Evolutionary conservation across 1,140 invertebrate species (phyloP), one percentile per base, ranked within the genome.

Genomic region (Dolichoris vasculosae): DNA sequence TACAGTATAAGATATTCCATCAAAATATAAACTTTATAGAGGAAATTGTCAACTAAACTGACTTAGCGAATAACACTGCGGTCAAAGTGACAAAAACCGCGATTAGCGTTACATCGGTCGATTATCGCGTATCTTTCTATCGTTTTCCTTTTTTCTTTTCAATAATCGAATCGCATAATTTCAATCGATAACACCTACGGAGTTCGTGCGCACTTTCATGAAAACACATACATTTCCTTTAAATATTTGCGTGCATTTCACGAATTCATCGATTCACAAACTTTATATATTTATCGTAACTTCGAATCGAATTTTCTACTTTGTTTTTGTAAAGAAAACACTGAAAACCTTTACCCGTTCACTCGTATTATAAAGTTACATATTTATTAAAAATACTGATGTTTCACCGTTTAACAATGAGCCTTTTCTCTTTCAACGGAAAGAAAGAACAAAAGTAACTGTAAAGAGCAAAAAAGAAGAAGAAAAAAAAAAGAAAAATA

Each of bases 11-110:
- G 79, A 80, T 73, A 81, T 64, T 75, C 35, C 59, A 85, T 76
- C 23, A 85, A 85, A 76, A 85, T 82, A 77, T 85, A 76, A 64
- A 85, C 43, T 76, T 85, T 76, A 82, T 23, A 75, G 71, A 82
- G 32, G 51, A 76, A 48, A 85, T 30, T 67, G 71, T 82, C 40
- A 80, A 85, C 69, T 85, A 82, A 85, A 82, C 35, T 82, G 79
- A 82, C 84, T 82, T 67, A 80, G 79, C 59, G 75, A 76, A 85
- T 69, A 85, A 85, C 79, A 85, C 79, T 76, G 79, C 71, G 78
- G 84, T 69, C 32, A 85, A 85, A 82, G 78, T 76, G 79, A 85
- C 59, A 63, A 85, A n/a, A 85, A 85, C 43, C 79, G 30, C 17
- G 38, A 35, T 67, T 85, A 55, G 30, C 11, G 46, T 78, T 78